These are phyloP conservation scores for Drosophila baimaii DNA, from an alignment of 1,140 invertebrate species.

Conservation along the genomic window DNA sequence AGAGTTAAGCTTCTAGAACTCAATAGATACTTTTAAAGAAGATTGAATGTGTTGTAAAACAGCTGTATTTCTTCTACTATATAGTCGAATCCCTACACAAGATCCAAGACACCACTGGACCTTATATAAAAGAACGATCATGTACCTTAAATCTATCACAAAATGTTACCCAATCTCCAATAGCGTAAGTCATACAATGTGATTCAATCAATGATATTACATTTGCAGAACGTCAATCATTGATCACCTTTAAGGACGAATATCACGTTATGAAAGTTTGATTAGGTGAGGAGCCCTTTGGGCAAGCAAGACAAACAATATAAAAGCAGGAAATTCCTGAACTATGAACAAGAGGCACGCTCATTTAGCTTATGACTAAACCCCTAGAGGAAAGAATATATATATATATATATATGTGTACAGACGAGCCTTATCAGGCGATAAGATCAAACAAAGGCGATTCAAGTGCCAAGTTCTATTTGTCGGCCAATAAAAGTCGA, in stretches of 20 bases:
- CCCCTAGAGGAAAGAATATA: constrained; percentile 2
- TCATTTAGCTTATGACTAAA: constrained; percentile 42
- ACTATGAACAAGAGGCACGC: constrained; percentile 29
- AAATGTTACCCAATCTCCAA: background rate
- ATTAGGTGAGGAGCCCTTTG: background rate
- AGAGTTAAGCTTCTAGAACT: background rate
- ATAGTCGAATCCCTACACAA: too few relatives aligned
- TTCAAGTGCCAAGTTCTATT: constrained; percentile 58
- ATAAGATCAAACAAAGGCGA: constrained; percentile 64
- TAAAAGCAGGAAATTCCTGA: constrained; percentile 37
- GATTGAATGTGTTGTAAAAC: too few relatives aligned
- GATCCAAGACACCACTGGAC: background rate
- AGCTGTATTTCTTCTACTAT: background rate
- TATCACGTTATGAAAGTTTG: background rate
- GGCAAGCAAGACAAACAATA: background rate
- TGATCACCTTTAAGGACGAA: background rate
- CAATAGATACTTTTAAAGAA: background rate
- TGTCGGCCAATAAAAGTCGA: constrained; percentile 45
- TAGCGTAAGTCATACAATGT: too few relatives aligned
- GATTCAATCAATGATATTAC: background rate
- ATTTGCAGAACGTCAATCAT: background rate
- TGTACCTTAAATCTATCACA: background rate
- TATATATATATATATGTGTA: constrained; percentile 8
- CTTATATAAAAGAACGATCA: background rate
- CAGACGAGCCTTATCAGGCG: constrained; percentile 45